Evolutionary conservation across 2,888 invertebrate species (phyloP).

Genomic region (Loripinus fragilis): DNA sequence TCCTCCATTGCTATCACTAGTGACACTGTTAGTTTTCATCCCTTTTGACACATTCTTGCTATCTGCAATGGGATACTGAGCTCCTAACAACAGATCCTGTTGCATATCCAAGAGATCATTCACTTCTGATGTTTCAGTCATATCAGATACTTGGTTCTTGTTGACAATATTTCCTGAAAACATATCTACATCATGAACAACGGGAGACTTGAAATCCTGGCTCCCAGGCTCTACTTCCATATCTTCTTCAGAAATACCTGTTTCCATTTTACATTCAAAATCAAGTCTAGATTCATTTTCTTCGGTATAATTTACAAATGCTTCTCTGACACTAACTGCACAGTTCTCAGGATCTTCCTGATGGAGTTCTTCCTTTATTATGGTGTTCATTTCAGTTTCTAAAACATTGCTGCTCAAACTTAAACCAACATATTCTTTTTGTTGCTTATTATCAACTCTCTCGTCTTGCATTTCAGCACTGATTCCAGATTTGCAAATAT

Average conservation of each 20-base stretch:
- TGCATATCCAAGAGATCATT: background rate
- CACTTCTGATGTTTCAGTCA: background rate
- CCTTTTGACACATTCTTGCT: background rate
- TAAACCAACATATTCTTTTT: too few relatives aligned
- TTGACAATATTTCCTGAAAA: background rate
- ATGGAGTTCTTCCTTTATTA: too few relatives aligned
- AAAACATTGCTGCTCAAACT: too few relatives aligned
- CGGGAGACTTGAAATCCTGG: background rate
- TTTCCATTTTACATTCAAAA: background rate
- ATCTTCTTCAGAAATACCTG: background rate
- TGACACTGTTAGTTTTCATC: background rate
- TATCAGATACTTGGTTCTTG: background rate
- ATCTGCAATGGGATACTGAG: too few relatives aligned
- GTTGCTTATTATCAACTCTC: too few relatives aligned
- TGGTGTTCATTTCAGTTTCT: too few relatives aligned
- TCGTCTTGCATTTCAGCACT: too few relatives aligned
- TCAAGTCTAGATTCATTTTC: too few relatives aligned
- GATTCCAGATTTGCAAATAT: too few relatives aligned
- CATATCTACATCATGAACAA: constrained; percentile 15
- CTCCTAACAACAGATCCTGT: too few relatives aligned
- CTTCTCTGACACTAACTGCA: background rate
- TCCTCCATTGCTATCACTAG: background rate
- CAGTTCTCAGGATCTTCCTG: too few relatives aligned
- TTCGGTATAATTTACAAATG: background rate
- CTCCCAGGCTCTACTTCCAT: background rate